Evolutionary conservation across 1,140 invertebrate species (phyloP), one percentile per base, ranked within the genome.

Genomic region (Magallana angulata): DNA sequence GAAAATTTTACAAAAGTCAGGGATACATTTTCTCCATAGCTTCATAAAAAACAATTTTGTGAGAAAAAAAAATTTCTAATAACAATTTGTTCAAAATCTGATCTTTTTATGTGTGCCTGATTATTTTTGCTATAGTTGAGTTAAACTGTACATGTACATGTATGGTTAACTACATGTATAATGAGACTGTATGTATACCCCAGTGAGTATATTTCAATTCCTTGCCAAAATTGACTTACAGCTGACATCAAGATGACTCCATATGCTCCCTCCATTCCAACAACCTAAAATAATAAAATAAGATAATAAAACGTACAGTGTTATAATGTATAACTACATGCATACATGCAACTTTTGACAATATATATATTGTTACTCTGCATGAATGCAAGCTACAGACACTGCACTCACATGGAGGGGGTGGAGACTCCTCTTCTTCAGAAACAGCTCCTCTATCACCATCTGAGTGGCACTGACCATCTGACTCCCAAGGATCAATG

Each of bases 401-500:
- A 56, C n/a, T n/a, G n/a, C 9, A 83, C 85, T 68, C 90, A 93
- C 93, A 90, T 94, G 93, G 59, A 94, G 86, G 48, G 93, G 93
- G 83, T 93, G 92, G 62, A 91, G 92, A 85, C 89, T 92, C 82
- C 91, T 91, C 83, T 92, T 94, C 89, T 94, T 94, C 7, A 94
- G 90, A 82, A 94, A 94, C 9, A 90, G 62, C 88, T 94, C 93
- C 87, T 94, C 93, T 87, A 94, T 89, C 60, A 94, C 90, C 93
- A 94, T 94, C 85, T 94, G 93, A 89, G 89, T 91, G 48, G 93
- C 93, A 90, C 93, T 94, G 30, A 94, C 92, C 30, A 94, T 7
- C 80, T 93, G 93, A 88, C 92, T 91, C 24, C 88, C 91, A 11
- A 94, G 57, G 9, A 94, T 94, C 62, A 94, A 84, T n/a, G 91